Evolutionary conservation across 2,797 vertebrate genomes (phyloP).

Genomic region (Brotogeris chrysoptera): DNA sequence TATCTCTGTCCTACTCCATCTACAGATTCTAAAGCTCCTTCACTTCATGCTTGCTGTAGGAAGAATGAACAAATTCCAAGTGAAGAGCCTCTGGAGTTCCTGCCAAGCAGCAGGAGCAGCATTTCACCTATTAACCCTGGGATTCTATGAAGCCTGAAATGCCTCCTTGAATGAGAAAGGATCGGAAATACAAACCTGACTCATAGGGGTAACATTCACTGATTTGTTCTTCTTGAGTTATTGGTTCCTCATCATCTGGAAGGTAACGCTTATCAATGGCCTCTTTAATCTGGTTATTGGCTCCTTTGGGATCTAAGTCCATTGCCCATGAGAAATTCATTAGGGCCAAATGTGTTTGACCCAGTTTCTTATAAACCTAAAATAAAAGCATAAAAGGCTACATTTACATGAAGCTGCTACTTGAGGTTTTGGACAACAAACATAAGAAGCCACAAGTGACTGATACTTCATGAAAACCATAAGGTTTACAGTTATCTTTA

Average conservation of each 20-base stretch:
- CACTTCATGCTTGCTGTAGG: not conserved
- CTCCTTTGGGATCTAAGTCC: conserved; percentile 98
- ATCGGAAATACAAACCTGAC: conserved; percentile 66
- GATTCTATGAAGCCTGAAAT: not conserved
- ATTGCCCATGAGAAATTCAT: conserved; percentile 99
- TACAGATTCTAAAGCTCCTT: not conserved
- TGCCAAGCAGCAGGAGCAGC: not conserved
- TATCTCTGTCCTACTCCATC: not conserved
- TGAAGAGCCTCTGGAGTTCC: not conserved
- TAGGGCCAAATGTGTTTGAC: conserved; percentile 94
- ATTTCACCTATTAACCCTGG: not conserved
- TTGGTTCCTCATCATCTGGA: conserved; percentile 93
- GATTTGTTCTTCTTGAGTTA: conserved; percentile 85
- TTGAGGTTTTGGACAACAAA: not conserved
- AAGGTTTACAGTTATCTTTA: not conserved
- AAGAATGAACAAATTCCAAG: not conserved
- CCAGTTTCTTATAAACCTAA: conserved; percentile 98
- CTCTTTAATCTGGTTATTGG: conserved; percentile 99
- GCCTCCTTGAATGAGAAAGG: not conserved
- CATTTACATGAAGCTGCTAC: conserved; percentile 44
- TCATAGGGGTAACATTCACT: conserved; percentile 80
- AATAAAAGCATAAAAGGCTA: conserved; percentile 42
- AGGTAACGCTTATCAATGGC: conserved; percentile 97
- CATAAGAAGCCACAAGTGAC: not conserved
- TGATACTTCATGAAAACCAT: not conserved